Conservation (phyloP, 2,113 vertebrate genomes). For the Ginglymostoma cirratum region DNA sequence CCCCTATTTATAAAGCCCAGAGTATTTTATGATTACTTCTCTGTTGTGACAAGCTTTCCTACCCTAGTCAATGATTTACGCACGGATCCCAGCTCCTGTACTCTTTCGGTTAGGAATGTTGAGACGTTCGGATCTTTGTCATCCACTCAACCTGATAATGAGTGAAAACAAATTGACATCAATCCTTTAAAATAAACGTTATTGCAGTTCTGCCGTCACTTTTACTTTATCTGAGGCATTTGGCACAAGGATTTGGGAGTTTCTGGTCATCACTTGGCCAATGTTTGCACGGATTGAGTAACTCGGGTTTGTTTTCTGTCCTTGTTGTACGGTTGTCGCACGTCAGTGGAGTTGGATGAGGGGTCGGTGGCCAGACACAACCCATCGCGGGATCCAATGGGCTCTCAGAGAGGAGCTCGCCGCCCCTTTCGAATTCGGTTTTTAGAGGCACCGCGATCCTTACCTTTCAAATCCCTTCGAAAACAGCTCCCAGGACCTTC, state of each 20-base stretch:
- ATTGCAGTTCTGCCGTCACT: background rate
- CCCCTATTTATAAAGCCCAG: too few relatives aligned
- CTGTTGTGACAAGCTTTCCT: too few relatives aligned
- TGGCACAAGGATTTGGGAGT: background rate
- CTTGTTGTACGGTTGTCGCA: background rate
- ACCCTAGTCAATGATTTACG: too few relatives aligned
- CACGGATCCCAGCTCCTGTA: too few relatives aligned
- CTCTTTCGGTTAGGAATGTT: background rate
- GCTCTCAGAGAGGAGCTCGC: background rate
- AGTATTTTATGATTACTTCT: too few relatives aligned
- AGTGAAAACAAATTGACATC: background rate
- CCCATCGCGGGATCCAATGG: background rate
- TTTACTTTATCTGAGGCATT: background rate
- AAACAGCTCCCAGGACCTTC: background rate
- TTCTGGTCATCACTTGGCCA: too few relatives aligned
- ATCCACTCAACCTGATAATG: background rate
- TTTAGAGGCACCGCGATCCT: background rate
- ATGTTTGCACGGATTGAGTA: slow-evolving; percentile 11
- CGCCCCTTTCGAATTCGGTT: background rate
- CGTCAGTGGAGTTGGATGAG: background rate
- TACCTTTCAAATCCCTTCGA: background rate
- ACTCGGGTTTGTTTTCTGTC: background rate
- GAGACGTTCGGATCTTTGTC: background rate
- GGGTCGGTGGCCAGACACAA: background rate
- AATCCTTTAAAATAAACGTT: background rate